Base-by-base conservation (phyloP, 1,140 invertebrate genomes). In the Drosophila ambigua region DNA sequence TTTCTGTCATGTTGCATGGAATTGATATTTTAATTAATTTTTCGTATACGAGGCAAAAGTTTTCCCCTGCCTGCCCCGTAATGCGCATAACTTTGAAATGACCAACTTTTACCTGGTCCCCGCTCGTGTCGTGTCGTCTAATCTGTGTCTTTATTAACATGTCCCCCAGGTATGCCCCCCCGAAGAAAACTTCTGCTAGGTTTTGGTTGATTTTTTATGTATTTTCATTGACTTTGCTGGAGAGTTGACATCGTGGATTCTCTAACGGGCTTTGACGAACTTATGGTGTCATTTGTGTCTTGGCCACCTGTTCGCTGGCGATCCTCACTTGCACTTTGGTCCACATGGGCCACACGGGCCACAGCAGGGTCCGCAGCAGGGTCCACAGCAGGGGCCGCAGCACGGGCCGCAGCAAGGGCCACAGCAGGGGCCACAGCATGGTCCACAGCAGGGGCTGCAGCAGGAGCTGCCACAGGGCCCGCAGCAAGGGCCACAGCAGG, bases 11-110 rank as follows among this genome's bases (percentile, higher is more conserved):
- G 80, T 58, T 63, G 63, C 61, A 58, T 71, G 75, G 79, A 83
- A 83, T 69, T 83, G 79, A 83, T 80, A 80, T 83, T 83, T 83
- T 83, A 83, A 83, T 83, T 83, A 83, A 79, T 83, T 84, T 79
- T 76, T 45, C 75, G 71, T 67, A 72, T 45, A 50, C 51, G 65
- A 26, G 0, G 9, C 61, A 79, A 60, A 75, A 83, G 79, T 53
- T 83, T 83, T 69, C 31, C 52, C 23, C 23, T 24, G 23, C 26
- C 35, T 58, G 51, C 52, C 46, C 60, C 31, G 62, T 54, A 61
- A 67, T 61, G 50, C 64, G 48, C 45, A 74, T 71, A 82, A 83
- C 69, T 83, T 77, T 49, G 57, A 64, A 82, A 73, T 82, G 79
- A 79, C 64, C 79, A 82, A 82, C 69, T 82, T 81, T 83, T 71